A percentile compares a stretch with the other conserved stretches of the same genome.
Conservation (phyloP, 1,140 invertebrate species). For the Diachasma alloeum region DNA sequence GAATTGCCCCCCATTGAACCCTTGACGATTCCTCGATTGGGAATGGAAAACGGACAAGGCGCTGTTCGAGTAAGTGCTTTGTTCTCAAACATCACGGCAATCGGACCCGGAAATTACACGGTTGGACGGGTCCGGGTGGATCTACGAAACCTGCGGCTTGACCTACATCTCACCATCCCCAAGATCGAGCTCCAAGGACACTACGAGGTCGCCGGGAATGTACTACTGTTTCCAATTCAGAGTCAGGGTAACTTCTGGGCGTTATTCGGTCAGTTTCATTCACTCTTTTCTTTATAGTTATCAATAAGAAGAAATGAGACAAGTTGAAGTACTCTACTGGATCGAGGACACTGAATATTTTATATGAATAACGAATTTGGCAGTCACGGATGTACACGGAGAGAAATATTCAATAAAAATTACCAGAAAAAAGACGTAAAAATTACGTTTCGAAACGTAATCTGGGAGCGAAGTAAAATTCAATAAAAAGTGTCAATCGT, state of each 20-base stretch:
- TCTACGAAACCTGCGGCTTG: slow-evolving; percentile 72
- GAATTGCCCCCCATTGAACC: slow-evolving; percentile 78
- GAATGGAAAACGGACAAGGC: slow-evolving; percentile 79
- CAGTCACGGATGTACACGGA: no score
- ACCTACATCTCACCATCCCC: slow-evolving; percentile 74
- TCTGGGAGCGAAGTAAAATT: no score
- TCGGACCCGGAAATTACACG: slow-evolving; percentile 77
- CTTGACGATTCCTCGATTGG: slow-evolving; percentile 71
- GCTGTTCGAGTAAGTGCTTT: slow-evolving; percentile 74
- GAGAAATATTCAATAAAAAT: no score
- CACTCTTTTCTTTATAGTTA: background rate
- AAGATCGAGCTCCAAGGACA: slow-evolving; percentile 75
- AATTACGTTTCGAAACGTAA: no score
- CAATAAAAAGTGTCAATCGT: no score
- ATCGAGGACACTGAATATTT: background rate
- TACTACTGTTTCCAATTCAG: slow-evolving; percentile 78
- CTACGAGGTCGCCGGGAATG: slow-evolving; percentile 79
- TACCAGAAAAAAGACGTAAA: no score
- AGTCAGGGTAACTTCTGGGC: slow-evolving; percentile 82
- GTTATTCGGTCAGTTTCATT: slow-evolving; percentile 71
- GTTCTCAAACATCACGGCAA: slow-evolving; percentile 76
- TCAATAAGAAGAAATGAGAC: background rate
- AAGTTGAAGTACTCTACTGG: background rate
- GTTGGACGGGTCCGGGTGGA: slow-evolving; percentile 69
- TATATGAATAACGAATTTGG: no score